A percentile compares a stretch with the other conserved stretches of the same genome.
Evolutionary conservation across 2,888 invertebrate genomes (phyloP).

Genomic region (Thera obeliscata): DNA sequence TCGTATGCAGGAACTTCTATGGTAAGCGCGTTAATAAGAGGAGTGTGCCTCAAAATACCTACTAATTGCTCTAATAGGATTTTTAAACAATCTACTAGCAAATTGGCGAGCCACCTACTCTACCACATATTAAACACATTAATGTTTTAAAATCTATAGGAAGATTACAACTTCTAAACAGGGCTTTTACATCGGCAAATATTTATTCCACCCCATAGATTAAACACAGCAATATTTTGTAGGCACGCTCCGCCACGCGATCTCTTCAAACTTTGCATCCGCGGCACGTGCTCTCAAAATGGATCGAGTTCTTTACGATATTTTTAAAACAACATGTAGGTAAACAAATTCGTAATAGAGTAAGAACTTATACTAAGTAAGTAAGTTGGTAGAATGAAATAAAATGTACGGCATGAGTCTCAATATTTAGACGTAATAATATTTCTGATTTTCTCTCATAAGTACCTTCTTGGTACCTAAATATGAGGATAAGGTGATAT

Average conservation of each 20-base stretch:
- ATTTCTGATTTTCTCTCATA: too few species aligned
- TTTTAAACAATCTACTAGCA: background rate
- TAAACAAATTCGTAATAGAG: background rate
- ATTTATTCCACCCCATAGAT: constrained; percentile 69
- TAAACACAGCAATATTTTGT: constrained; percentile 54
- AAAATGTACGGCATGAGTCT: too few species aligned
- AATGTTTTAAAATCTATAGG: constrained; percentile 47
- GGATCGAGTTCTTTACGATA: constrained; percentile 16
- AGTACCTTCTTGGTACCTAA: too few species aligned
- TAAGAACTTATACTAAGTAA: too few species aligned
- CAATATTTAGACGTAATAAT: too few species aligned
- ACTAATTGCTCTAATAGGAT: too few species aligned
- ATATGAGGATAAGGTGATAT: too few species aligned
- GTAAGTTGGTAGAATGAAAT: too few species aligned
- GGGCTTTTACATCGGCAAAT: constrained; percentile 62
- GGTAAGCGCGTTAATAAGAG: too few species aligned
- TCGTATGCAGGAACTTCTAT: too few species aligned
- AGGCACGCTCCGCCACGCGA: constrained; percentile 73
- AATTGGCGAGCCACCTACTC: background rate
- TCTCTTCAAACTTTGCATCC: constrained; percentile 54
- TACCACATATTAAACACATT: background rate
- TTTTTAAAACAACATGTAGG: background rate
- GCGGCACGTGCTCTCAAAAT: constrained; percentile 54
- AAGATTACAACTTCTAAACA: constrained; percentile 58
- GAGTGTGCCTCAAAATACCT: too few species aligned